Evolutionary conservation across 2,113 vertebrate genomes (phyloP).

Genomic region (Solea senegalensis): DNA sequence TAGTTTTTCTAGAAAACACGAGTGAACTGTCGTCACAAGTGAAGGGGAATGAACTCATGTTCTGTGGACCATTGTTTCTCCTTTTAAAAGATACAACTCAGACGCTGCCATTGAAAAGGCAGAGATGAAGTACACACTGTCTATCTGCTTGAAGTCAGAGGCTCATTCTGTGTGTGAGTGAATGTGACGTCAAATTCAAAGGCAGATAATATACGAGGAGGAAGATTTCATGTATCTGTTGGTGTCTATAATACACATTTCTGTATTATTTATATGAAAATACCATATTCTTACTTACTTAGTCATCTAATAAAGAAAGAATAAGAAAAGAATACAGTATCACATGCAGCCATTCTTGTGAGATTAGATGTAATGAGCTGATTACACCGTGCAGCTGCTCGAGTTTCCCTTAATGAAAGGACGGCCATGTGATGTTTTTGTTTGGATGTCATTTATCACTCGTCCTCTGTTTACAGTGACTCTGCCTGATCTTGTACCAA

Average conservation of each 20-base stretch:
- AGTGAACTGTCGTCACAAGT: neutral
- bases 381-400: constrained; percentile 30
- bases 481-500: constrained; percentile 34
- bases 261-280: too few relatives aligned
- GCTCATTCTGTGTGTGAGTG: neutral
- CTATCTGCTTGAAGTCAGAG: neutral
- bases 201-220: too few relatives aligned
- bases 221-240: too few relatives aligned
- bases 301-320: too few relatives aligned
- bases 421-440: neutral
- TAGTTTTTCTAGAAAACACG: neutral
- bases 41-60: neutral
- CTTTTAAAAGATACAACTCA: constrained; percentile 11
- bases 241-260: too few relatives aligned
- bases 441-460: constrained; percentile 15
- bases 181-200: neutral
- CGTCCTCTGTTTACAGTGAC: neutral
- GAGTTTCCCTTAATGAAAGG: constrained; percentile 7
- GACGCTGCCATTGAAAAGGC: too few relatives aligned
- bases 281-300: too few relatives aligned
- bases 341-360: neutral
- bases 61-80: neutral
- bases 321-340: neutral
- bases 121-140: neutral
- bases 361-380: constrained; percentile 22